Conservation (phyloP, 2,888 invertebrate genomes). For the Nomada fabriciana region DNA sequence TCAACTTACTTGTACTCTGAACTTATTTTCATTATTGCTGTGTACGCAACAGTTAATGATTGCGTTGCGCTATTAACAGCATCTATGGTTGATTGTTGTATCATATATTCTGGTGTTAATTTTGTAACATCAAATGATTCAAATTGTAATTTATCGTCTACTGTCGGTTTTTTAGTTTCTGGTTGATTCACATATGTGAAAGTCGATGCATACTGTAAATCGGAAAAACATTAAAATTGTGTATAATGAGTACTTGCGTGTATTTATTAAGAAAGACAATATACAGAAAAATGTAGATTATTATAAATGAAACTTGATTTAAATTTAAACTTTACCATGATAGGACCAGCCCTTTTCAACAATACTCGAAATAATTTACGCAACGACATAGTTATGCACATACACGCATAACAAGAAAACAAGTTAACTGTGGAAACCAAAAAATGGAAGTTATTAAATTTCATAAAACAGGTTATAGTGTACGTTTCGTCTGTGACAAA, state of each 20-base stretch:
- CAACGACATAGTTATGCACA: slow-evolving; percentile 44
- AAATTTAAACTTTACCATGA: slow-evolving; percentile 62
- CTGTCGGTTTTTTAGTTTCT: slow-evolving; percentile 62
- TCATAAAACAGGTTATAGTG: background rate
- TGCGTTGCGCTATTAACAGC: slow-evolving; percentile 79
- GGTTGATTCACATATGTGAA: slow-evolving; percentile 67
- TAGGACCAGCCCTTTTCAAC: slow-evolving; percentile 56
- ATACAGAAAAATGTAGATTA: background rate
- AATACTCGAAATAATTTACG: slow-evolving; percentile 45
- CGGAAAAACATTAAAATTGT: background rate
- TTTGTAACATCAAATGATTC: slow-evolving; percentile 71
- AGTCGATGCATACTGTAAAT: slow-evolving; percentile 70
- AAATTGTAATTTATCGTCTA: slow-evolving; percentile 73
- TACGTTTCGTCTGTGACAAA: background rate
- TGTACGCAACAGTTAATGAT: slow-evolving; percentile 78
- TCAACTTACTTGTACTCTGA: slow-evolving; percentile 78
- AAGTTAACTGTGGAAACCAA: background rate
- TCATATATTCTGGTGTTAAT: slow-evolving; percentile 78
- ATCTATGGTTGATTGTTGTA: slow-evolving; percentile 79
- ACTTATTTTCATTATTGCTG: slow-evolving; percentile 78
- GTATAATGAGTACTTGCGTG: background rate
- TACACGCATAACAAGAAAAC: background rate
- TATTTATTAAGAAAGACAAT: background rate
- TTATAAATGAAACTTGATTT: background rate
- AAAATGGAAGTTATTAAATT: background rate